phyloP scores from a whole-genome alignment of 1,140 invertebrate genomes.

The Drosophila ohnishii region DNA sequence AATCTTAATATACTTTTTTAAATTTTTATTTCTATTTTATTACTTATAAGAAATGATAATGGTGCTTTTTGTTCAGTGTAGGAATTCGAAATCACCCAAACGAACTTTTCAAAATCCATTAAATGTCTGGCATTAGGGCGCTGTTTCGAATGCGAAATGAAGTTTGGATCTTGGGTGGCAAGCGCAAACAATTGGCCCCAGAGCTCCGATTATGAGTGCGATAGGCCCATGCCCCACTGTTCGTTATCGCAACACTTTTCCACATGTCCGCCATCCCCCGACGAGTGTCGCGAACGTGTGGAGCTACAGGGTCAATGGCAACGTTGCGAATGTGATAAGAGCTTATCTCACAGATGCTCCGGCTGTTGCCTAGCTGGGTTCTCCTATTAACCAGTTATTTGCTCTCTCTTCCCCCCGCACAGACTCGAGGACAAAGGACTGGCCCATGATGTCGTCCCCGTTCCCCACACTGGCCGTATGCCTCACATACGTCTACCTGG shows the following conservation, averaged over 20 bases:
- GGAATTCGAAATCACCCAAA: conserved; percentile 11
- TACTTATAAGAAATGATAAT: not conserved
- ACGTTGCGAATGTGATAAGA: conserved; percentile 61
- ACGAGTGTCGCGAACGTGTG: conserved; percentile 29
- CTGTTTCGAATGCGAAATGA: conserved; percentile 61
- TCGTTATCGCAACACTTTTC: conserved; percentile 4
- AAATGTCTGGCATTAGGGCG: not conserved
- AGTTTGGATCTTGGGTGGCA: conserved; percentile 25
- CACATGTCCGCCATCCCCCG: conserved; percentile 15
- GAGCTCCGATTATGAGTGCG: not conserved
- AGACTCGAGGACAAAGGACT: conserved; percentile 92
- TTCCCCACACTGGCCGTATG: conserved; percentile 91
- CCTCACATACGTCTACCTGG: conserved; percentile 89
- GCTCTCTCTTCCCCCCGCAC: conserved; percentile 37
- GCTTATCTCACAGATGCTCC: conserved; percentile 50
- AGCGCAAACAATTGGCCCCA: not conserved
- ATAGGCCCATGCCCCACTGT: conserved; percentile 1
- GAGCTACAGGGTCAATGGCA: conserved; percentile 56
- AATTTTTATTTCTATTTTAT: not conserved
- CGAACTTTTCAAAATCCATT: conserved; percentile 7
- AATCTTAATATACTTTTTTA: no score
- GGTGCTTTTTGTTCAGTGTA: conserved; percentile 2
- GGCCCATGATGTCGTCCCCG: conserved; percentile 92
- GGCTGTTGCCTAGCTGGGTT: not conserved
- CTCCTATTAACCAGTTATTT: not conserved